Conservation (phyloP, 30 jellyfish, hydroid and myxozoan species). For the Nemopilema nomurai region DNA sequence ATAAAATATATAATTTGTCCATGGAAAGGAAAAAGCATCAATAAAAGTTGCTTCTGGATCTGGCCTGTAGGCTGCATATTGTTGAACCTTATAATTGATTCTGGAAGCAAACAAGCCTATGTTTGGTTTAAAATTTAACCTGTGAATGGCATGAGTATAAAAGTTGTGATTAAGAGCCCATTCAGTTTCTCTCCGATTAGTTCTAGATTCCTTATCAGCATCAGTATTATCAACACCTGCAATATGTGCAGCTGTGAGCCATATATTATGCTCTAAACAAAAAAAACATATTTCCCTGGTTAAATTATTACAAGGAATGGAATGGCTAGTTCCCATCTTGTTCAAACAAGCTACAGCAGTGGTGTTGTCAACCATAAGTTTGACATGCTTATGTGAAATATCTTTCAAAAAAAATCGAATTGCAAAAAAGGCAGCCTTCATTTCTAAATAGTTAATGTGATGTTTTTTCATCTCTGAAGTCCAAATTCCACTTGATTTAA, state of each 20-base stretch:
- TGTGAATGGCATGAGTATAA: slow-evolving; percentile 15
- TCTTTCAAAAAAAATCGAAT: not conserved
- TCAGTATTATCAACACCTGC: slow-evolving; percentile 51
- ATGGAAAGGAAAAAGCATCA: slow-evolving; percentile 38
- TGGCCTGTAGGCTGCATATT: slow-evolving; percentile 32
- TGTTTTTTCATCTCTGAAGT: slow-evolving; percentile 27
- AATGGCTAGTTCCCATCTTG: slow-evolving; percentile 53
- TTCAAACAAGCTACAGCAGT: slow-evolving; percentile 58
- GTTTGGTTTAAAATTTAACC: slow-evolving; percentile 10
- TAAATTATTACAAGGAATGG: slow-evolving; percentile 1
- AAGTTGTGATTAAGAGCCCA: slow-evolving; percentile 37
- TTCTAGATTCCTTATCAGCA: slow-evolving; percentile 50
- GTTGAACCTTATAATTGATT: slow-evolving; percentile 15
- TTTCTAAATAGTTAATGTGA: slow-evolving; percentile 48
- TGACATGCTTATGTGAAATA: slow-evolving; percentile 35
- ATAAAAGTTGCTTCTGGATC: slow-evolving; percentile 42
- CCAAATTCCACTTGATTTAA: slow-evolving; percentile 56
- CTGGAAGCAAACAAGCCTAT: slow-evolving; percentile 55
- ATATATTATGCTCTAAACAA: slow-evolving; percentile 25
- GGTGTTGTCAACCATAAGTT: slow-evolving; percentile 65
- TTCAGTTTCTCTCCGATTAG: slow-evolving; percentile 26
- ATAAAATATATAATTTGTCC: slow-evolving; percentile 27
- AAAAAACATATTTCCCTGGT: slow-evolving; percentile 29
- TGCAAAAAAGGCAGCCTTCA: slow-evolving; percentile 39
- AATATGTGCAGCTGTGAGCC: slow-evolving; percentile 58